Base-by-base conservation (phyloP, 2,797 vertebrate species). In the Tragelaphus oryx region DNA sequence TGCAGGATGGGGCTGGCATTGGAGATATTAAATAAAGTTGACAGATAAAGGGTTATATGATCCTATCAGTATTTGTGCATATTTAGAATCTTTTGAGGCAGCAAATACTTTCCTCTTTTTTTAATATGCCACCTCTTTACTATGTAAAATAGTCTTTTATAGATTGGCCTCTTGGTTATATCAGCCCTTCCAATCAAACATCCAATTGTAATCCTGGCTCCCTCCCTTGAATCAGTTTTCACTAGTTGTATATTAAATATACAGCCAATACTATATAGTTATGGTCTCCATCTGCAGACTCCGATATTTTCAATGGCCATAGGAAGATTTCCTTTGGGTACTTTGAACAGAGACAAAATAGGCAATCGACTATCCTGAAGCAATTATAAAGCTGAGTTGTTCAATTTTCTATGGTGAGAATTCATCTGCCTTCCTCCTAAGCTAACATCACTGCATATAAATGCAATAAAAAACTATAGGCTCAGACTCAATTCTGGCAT, bases 261-360 rank as follows among this genome's bases (percentile, higher is more conserved):
- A 97, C 92, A 97, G 97, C 96, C 95, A 96, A 92, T 75, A 87
- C 79, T 93, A 60, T 96, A 95, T 89, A 94, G 95, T 97, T 97
- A 97, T 97, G 96, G 74, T 96, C 96, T 97, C 97, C 97, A 97
- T 98, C 97, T 97, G 97, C 90, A 97, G 96, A 94, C 94, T 94
- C 89, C 52, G 92, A 97, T 97, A 96, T 96, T 97, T 98, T 96
- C 93, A 97, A 87, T 95, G 92, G 94, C 82, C 88, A 41, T 80
- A 95, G 96, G 90, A 97, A 97, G 96, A 98, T 98, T 97, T 97
- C 97, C 97, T 98, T 94, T 97, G 97, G 97, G 97, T 97, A 96
- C 97, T 96, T 96, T 93, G 97, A 97, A 93, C 96, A 97, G 96
- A 97, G 82, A 95, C 97, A 97, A 97, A 98, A 98, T 95, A 96